Percentiles rank a stretch among this genome's conserved stretches.
These are phyloP conservation scores for Hypsibius dujardini DNA, from an alignment of 1,140 invertebrate genomes.

Conservation along the genomic window DNA sequence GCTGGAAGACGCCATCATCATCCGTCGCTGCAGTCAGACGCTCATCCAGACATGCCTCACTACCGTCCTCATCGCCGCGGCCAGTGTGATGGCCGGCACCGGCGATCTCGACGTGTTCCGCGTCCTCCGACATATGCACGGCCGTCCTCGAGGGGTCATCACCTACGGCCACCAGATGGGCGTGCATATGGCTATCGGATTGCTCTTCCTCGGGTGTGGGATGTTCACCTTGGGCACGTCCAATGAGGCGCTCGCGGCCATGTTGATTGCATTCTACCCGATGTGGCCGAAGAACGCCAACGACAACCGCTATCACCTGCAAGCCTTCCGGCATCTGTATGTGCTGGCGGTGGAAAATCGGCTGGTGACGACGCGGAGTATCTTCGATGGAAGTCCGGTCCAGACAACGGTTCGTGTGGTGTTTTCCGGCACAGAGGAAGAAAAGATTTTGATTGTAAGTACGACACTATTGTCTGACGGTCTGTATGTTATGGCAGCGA, in stretches of 20 bases:
- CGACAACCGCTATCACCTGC: slow-evolving; percentile 87
- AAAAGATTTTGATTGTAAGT: slow-evolving; percentile 34
- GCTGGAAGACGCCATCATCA: not conserved
- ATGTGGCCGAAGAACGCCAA: slow-evolving; percentile 89
- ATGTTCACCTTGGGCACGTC: slow-evolving; percentile 65
- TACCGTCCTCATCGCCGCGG: slow-evolving; percentile 57
- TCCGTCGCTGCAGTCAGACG: not conserved
- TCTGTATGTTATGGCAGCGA: too few relatives aligned
- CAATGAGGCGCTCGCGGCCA: slow-evolving; percentile 60
- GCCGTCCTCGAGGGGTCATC: slow-evolving; percentile 37
- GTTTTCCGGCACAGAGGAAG: not conserved
- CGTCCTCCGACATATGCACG: slow-evolving; percentile 59
- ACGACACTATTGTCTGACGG: too few relatives aligned
- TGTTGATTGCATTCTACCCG: slow-evolving; percentile 81
- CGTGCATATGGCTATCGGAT: slow-evolving; percentile 76
- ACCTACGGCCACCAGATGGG: slow-evolving; percentile 82
- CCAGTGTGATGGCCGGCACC: slow-evolving; percentile 79
- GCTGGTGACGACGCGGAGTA: slow-evolving; percentile 63
- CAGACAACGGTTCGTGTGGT: not conserved
- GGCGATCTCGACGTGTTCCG: slow-evolving; percentile 70
- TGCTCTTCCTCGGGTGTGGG: slow-evolving; percentile 82
- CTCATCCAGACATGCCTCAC: slow-evolving; percentile 66
- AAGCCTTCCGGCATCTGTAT: slow-evolving; percentile 85
- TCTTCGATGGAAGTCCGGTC: slow-evolving; percentile 48
- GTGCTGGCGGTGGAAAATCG: slow-evolving; percentile 75